Conservation (phyloP, 2,113 vertebrate species). For the Halcyon malimbica region DNA sequence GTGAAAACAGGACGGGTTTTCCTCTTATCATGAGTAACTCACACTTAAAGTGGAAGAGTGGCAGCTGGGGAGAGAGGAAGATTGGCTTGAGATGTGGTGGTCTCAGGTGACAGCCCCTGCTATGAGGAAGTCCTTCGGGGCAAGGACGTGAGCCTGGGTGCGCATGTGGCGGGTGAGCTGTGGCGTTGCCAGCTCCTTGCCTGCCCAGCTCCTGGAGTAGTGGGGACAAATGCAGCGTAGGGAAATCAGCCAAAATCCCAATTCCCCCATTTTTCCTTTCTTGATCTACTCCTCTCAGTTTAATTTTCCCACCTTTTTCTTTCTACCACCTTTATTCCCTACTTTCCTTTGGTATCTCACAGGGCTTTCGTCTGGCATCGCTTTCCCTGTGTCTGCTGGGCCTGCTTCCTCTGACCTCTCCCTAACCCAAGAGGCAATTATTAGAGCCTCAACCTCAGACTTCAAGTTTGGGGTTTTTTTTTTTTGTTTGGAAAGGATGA, state of each 20-base stretch:
- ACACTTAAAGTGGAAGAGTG: not conserved
- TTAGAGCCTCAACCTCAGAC: slow-evolving; percentile 13
- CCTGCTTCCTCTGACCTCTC: not conserved
- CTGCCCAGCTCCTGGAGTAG: not conserved
- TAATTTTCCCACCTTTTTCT: not conserved
- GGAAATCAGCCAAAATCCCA: not conserved
- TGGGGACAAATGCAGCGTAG: not conserved
- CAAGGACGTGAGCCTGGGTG: not conserved
- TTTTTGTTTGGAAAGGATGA: slow-evolving; percentile 13
- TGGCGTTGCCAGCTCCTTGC: not conserved
- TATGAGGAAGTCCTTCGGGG: not conserved
- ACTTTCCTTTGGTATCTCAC: not conserved
- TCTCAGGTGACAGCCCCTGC: not conserved
- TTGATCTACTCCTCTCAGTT: not conserved
- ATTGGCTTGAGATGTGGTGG: not conserved
- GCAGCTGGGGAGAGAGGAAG: not conserved
- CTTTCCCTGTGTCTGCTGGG: rapidly evolving
- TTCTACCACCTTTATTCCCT: not conserved
- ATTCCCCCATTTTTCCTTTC: not conserved
- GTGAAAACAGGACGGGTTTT: not conserved
- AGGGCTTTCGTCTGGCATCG: not conserved
- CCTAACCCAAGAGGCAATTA: not conserved
- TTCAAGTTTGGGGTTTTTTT: not conserved
- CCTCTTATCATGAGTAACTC: not conserved
- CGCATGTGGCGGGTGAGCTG: not conserved